phyloP scores from a whole-genome alignment of 2,888 invertebrate species.

The Rhingia rostrata region DNA sequence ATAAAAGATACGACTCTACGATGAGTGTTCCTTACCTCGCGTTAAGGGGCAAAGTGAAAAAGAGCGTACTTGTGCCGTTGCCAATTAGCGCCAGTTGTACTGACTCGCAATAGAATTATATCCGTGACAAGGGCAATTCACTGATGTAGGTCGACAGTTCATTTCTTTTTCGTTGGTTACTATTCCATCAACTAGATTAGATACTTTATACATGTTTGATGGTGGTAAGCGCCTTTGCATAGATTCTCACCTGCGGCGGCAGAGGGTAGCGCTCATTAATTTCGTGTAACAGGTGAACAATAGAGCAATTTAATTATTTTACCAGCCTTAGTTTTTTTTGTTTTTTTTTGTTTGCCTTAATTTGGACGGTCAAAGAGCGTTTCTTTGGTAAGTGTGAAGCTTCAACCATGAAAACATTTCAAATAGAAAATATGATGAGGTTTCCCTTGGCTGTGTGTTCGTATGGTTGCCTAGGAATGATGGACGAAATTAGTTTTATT shows the following conservation, averaged over 20 bases:
- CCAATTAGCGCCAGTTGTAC: constrained; percentile 62
- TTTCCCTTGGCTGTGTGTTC: neutral
- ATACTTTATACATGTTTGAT: constrained; percentile 18
- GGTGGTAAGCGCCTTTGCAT: constrained; percentile 39
- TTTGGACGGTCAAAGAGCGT: constrained; percentile 16
- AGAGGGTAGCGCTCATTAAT: constrained; percentile 44
- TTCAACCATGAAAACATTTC: constrained; percentile 67
- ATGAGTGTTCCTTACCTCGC: neutral
- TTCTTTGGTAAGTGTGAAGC: constrained; percentile 1
- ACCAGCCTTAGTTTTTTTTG: constrained; percentile 5
- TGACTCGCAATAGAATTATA: neutral
- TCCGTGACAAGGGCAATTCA: constrained; percentile 49
- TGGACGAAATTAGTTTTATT: constrained; percentile 47
- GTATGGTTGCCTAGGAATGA: neutral
- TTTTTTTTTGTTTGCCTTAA: constrained; percentile 19
- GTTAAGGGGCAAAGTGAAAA: constrained; percentile 11
- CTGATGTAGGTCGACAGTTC: constrained; percentile 54
- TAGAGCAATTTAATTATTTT: constrained; percentile 69
- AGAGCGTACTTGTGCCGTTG: constrained; percentile 61
- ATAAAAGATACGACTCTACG: constrained; percentile 18
- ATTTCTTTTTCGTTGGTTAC: neutral
- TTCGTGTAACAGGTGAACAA: constrained; percentile 61
- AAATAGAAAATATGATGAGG: constrained; percentile 20
- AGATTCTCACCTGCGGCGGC: constrained; percentile 49
- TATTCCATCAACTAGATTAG: constrained; percentile 30